Conservation (phyloP, 1,140 invertebrate species). For the Leptonema lineaticorne region DNA sequence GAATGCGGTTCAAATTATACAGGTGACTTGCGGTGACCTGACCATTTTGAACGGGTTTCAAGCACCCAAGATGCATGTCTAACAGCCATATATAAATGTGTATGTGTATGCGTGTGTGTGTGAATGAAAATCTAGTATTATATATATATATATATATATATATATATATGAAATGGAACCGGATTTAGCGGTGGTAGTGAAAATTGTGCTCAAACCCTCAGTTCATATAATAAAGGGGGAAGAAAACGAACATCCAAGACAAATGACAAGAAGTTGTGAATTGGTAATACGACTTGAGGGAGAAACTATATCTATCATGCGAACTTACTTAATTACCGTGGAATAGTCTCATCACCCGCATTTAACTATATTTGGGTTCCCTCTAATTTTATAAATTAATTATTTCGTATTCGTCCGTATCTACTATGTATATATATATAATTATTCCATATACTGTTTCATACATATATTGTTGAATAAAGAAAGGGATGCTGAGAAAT, state of each 20-base stretch:
- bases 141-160: not conserved
- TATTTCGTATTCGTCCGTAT: not conserved
- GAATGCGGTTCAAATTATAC: conserved; percentile 21
- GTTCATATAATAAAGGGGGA: conserved; percentile 6
- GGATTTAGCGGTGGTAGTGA: not conserved
- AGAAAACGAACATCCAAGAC: not conserved
- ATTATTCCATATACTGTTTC: too few species aligned
- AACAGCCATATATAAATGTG: too few species aligned
- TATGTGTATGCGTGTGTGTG: too few species aligned
- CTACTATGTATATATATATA: not conserved
- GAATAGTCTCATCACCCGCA: conserved; percentile 14
- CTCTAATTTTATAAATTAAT: conserved; percentile 18
- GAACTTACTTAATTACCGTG: conserved; percentile 21
- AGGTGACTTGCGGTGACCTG: conserved; percentile 25
- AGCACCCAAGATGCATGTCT: too few species aligned
- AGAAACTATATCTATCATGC: conserved; percentile 22
- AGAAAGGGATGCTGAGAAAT: too few species aligned
- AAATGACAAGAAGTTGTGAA: conserved; percentile 30
- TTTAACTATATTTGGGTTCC: conserved; percentile 7
- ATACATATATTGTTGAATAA: too few species aligned
- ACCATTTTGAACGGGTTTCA: conserved; percentile 5
- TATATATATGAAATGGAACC: not conserved
- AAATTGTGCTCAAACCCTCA: not conserved
- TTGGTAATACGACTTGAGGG: conserved; percentile 21
- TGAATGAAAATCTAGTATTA: too few species aligned